phyloP scores from a whole-genome alignment of 1,140 invertebrate species.

The Zaprionus kolodkinae region DNA sequence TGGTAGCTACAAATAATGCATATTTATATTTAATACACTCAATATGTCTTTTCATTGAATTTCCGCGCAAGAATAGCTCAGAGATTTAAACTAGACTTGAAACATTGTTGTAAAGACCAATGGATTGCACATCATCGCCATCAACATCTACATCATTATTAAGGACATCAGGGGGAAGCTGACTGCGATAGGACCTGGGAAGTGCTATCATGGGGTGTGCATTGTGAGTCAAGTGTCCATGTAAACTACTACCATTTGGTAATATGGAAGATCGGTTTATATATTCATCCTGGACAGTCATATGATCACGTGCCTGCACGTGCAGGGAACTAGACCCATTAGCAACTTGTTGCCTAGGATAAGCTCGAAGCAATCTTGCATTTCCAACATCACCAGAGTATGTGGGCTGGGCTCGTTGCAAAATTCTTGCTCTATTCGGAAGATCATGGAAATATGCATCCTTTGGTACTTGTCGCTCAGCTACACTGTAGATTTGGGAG shows the following conservation, averaged over 20 bases:
- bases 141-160: conserved; percentile 50
- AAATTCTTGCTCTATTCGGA: conserved; percentile 79
- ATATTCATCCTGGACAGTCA: conserved; percentile 1
- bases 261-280: neutral
- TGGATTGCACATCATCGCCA: conserved; percentile 54
- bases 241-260: conserved; percentile 13
- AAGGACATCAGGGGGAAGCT: conserved; percentile 31
- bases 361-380: conserved; percentile 12
- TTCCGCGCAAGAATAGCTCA: neutral
- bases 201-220: conserved; percentile 9
- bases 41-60: conserved; percentile 8
- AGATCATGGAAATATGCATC: conserved; percentile 87
- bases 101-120: conserved; percentile 69
- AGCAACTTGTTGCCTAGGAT: neutral
- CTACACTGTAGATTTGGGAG: conserved; percentile 29
- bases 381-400: conserved; percentile 48
- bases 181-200: conserved; percentile 23
- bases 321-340: neutral
- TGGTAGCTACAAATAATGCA: conserved; percentile 25
- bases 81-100: conserved; percentile 62
- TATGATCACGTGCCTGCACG: conserved; percentile 2
- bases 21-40: conserved; percentile 24
- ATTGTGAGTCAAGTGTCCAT: conserved; percentile 10
- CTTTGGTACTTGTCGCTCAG: conserved; percentile 85
- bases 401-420: conserved; percentile 11